Percentiles rank a stretch among this genome's conserved stretches.
Evolutionary conservation across 2,797 vertebrate species (phyloP).

Genomic region (Crocidura indochinensis): DNA sequence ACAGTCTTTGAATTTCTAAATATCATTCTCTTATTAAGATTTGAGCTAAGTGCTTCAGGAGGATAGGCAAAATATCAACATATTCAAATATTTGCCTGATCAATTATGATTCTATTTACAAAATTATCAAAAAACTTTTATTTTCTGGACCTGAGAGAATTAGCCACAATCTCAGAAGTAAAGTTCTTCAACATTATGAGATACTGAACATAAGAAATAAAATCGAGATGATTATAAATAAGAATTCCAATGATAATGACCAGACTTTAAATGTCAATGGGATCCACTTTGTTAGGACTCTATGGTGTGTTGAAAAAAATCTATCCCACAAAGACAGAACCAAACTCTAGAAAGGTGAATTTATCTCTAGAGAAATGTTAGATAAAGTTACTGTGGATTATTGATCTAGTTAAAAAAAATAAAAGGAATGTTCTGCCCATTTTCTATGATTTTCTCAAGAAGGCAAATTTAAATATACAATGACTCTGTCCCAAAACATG

Average conservation of each 20-base stretch:
- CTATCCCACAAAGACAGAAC: background rate
- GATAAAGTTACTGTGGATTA: background rate
- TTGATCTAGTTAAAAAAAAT: background rate
- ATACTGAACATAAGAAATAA: background rate
- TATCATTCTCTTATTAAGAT: constrained; percentile 62
- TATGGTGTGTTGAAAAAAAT: background rate
- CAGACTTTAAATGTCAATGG: background rate
- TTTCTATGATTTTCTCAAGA: constrained; percentile 1
- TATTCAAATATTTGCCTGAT: constrained; percentile 45
- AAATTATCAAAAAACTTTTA: constrained; percentile 57
- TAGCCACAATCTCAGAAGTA: background rate
- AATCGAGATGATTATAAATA: constrained; percentile 13
- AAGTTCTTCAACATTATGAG: background rate
- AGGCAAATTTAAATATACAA: background rate
- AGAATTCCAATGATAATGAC: background rate
- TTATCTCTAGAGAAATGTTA: background rate
- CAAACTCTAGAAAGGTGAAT: background rate
- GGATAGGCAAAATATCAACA: background rate
- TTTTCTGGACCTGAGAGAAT: background rate
- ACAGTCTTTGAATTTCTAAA: background rate
- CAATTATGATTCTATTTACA: constrained; percentile 34
- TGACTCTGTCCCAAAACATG: background rate
- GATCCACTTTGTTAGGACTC: background rate
- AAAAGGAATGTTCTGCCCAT: background rate
- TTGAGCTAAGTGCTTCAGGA: constrained; percentile 65